These are phyloP conservation scores for Resseliella maxima DNA, from an alignment of 2,888 invertebrate genomes.

Conservation along the genomic window DNA sequence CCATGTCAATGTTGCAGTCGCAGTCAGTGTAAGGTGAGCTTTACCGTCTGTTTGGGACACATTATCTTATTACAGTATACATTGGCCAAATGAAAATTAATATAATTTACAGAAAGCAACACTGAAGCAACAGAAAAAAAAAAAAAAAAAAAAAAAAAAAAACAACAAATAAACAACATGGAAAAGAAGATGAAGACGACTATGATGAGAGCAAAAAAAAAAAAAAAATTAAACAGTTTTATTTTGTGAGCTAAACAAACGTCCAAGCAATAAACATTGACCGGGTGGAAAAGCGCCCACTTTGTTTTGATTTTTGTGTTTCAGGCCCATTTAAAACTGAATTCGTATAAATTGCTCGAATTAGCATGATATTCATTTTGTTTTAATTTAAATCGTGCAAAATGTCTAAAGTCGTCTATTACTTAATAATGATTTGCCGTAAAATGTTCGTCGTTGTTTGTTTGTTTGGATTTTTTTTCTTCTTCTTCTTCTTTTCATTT, in stretches of 20 bases:
- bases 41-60: not conserved
- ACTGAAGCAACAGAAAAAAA: not conserved
- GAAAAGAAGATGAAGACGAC: too few species aligned
- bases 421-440: not conserved
- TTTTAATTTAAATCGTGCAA: conserved; percentile 18
- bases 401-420: conserved; percentile 13
- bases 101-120: not conserved
- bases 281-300: not conserved
- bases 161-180: too few species aligned
- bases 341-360: conserved; percentile 25
- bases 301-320: not conserved
- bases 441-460: not conserved
- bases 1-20: too few species aligned
- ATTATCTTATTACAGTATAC: not conserved
- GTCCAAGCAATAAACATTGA: conserved; percentile 45
- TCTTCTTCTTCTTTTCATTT: not conserved
- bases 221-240: conserved; percentile 17
- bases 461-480: too few species aligned
- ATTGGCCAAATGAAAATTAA: conserved; percentile 34
- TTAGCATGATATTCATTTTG: conserved; percentile 28
- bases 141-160: not conserved
- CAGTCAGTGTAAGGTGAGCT: not conserved
- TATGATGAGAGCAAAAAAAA: too few species aligned
- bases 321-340: not conserved
- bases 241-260: conserved; percentile 20